phyloP scores from a whole-genome alignment of 2,113 vertebrate species.

The Okapia johnstoni region DNA sequence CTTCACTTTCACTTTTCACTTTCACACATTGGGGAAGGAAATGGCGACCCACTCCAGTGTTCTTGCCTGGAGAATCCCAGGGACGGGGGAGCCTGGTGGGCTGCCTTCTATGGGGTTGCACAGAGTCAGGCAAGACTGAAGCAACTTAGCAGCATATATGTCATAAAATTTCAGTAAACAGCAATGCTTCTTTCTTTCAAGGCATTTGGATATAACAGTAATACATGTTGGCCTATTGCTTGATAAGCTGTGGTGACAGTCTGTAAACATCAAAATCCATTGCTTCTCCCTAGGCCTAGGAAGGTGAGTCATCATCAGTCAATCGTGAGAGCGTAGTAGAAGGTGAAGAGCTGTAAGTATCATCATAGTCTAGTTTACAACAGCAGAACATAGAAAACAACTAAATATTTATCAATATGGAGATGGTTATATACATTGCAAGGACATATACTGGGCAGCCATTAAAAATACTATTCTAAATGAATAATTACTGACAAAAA shows the following conservation, averaged over 20 bases:
- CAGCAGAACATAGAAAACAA: neutral
- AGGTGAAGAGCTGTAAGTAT: neutral
- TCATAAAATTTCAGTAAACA: neutral
- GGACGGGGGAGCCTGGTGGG: no score
- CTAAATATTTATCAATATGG: neutral
- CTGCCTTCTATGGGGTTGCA: no score
- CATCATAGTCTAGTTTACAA: neutral
- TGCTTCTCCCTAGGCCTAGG: neutral
- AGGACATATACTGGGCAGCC: neutral
- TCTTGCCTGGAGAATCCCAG: no score
- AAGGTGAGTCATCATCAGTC: neutral
- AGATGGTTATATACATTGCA: neutral
- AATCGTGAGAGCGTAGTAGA: neutral
- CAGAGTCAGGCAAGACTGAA: no score
- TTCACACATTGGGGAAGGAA: no score
- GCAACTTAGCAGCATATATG: no score
- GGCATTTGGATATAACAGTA: neutral
- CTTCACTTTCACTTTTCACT: no score
- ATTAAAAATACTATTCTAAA: neutral
- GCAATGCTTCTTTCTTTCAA: neutral
- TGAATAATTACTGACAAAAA: neutral
- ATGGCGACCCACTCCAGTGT: no score
- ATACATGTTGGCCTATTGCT: neutral
- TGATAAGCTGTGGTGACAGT: neutral
- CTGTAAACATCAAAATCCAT: neutral